Evolutionary conservation across 2,888 invertebrate species (phyloP).

Genomic region (Osedax fenrisi): DNA sequence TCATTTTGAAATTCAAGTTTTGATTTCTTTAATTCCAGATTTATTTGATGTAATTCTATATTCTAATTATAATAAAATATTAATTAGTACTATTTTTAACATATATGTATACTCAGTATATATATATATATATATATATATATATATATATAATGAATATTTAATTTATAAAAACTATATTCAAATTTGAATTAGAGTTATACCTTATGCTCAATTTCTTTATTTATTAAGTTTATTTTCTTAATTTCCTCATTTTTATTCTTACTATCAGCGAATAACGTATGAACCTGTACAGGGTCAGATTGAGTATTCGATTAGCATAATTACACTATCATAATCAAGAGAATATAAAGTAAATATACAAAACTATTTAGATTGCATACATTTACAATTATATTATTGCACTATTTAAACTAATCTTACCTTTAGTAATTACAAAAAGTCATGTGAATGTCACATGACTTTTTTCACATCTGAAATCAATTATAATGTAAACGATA

Average conservation of each 20-base stretch:
- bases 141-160: not conserved
- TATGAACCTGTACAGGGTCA: too few relatives aligned
- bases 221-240: not conserved
- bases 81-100: not conserved
- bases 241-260: not conserved
- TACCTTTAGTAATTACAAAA: too few relatives aligned
- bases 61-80: not conserved
- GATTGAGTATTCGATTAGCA: too few relatives aligned
- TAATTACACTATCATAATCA: too few relatives aligned
- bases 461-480: too few relatives aligned
- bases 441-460: too few relatives aligned
- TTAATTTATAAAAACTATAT: not conserved
- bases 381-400: too few relatives aligned
- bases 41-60: not conserved
- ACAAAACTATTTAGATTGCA: too few relatives aligned
- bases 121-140: not conserved
- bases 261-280: not conserved
- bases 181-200: too few relatives aligned
- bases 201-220: not conserved
- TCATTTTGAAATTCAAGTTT: not conserved
- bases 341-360: too few relatives aligned
- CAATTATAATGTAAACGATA: too few relatives aligned
- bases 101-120: not conserved
- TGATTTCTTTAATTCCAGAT: not conserved
- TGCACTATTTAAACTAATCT: too few relatives aligned